Evolutionary conservation across 2,113 vertebrate species (phyloP), one percentile per base, ranked within the genome.

Genomic region (Dipodomys merriami): DNA sequence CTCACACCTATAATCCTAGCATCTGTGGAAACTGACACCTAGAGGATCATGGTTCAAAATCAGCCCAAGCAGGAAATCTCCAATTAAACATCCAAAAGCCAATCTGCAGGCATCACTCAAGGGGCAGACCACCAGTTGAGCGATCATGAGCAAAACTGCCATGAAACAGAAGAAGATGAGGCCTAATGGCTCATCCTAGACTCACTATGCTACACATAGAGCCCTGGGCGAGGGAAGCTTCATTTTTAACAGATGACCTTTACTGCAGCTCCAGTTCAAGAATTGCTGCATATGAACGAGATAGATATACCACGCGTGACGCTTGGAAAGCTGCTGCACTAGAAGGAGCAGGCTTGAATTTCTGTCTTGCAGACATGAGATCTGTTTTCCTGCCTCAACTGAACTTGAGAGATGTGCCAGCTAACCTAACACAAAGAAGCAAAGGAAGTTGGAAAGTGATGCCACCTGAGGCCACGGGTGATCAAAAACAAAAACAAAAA

Each of bases 361-460:
- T 91, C 87, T 33, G 3, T 81, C 85, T 46, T 25, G 9, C 29
- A 46, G 69, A 88, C 30, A 25, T 39, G 35, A 9, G 29, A 30
- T 80, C 49, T 71, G 73, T 93, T 81, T 74, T 64, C 84, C 93
- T 92, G 77, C 90, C 49, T 87, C 78, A 87, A 86, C 64, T 94
- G 53, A 78, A 46, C 44, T 83, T 0, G 20, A 88, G 90, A 25
- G 4, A 78, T 73, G 62, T 80, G 67, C 67, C 74, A 62, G 79
- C 62, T 91, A 83, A 81, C 33, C 19, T 35, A 83, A 95, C 74
- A 95, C 88, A 97, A 96, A 92, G 94, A 86, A 87, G 88, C 79
- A 88, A 88, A 96, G 92, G 90, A 90, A 95, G 79, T 46, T 44
- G 71, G 62, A 87, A 95, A 88, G 25, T 87, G 69, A 83, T 88